A percentile compares a stretch with the other conserved stretches of the same genome.
phyloP scores from a whole-genome alignment of 2,797 vertebrate genomes.

The Chelon auratus region DNA sequence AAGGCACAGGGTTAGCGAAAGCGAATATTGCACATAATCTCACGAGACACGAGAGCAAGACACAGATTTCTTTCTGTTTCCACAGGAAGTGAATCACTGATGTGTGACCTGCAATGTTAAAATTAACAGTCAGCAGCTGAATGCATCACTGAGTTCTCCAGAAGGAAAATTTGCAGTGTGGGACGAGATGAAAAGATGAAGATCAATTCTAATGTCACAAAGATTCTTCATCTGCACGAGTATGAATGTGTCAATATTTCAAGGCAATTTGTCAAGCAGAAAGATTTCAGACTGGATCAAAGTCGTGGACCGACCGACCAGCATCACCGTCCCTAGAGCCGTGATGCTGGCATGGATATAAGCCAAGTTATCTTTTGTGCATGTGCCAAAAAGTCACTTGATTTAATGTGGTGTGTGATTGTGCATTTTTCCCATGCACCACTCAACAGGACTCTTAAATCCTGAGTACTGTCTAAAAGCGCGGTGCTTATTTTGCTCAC shows the following conservation, averaged over 20 bases:
- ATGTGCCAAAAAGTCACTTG: constrained; percentile 56
- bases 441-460: constrained; percentile 60
- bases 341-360: background rate
- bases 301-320: background rate
- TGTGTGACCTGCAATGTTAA: constrained; percentile 1
- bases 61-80: constrained; percentile 10
- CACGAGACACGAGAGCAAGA: constrained; percentile 7
- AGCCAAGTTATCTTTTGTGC: background rate
- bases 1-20: constrained; percentile 20
- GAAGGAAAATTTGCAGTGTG: no score
- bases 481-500: constrained; percentile 51
- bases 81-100: constrained; percentile 10
- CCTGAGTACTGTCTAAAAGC: constrained; percentile 61
- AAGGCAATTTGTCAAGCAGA: background rate
- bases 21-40: constrained; percentile 21
- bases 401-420: constrained; percentile 57
- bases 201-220: no score
- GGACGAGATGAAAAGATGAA: no score
- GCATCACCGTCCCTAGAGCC: background rate
- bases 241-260: background rate
- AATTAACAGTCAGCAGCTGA: background rate
- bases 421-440: constrained; percentile 71
- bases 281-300: background rate
- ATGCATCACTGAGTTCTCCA: background rate
- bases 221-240: background rate